phyloP scores from a whole-genome alignment of 2,113 vertebrate species.

The Serinus canaria region DNA sequence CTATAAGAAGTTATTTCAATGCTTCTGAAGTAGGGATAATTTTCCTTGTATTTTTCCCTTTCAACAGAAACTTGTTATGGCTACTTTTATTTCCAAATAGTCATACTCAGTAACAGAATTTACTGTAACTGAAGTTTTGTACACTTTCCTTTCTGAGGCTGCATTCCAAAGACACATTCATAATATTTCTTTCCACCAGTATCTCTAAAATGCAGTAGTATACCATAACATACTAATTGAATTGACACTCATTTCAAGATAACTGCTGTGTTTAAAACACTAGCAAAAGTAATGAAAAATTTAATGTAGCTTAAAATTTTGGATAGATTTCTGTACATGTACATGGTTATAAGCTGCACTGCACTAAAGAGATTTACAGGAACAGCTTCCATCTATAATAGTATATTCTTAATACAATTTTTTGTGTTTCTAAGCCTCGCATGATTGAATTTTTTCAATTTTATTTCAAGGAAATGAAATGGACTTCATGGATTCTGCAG shows the following conservation, averaged over 20 bases:
- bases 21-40: background rate
- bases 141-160: background rate
- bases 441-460: background rate
- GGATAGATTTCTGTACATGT: background rate
- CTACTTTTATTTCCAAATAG: constrained; percentile 10
- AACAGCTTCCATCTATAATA: background rate
- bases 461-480: background rate
- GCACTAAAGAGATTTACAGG: background rate
- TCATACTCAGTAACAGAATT: constrained; percentile 18
- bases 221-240: background rate
- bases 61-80: background rate
- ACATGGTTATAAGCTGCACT: background rate
- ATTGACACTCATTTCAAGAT: constrained; percentile 24
- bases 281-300: constrained; percentile 21
- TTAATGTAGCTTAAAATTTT: constrained; percentile 45
- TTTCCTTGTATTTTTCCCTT: background rate
- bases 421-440: background rate
- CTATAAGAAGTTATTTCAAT: background rate
- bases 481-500: background rate
- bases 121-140: constrained; percentile 24
- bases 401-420: background rate
- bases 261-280: constrained; percentile 32
- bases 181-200: background rate
- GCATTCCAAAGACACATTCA: constrained; percentile 1
- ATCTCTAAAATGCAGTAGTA: constrained; percentile 4